Evolutionary conservation across 1,140 invertebrate species (phyloP).

Genomic region (Drosophila bipectinata): DNA sequence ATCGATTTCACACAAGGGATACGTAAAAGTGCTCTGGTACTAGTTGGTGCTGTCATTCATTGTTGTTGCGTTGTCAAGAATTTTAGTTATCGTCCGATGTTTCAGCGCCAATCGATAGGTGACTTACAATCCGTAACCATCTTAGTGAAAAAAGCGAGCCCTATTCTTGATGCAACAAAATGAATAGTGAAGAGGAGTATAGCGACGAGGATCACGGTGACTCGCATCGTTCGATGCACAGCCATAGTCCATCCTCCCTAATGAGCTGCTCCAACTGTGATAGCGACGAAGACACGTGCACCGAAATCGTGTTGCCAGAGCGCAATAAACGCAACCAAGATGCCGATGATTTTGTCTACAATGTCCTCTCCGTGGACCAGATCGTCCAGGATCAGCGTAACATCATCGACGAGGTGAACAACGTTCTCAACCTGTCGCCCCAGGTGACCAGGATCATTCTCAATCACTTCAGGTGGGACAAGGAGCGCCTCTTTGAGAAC

Average conservation of each 20-base stretch:
- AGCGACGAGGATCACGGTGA: slow-evolving; percentile 92
- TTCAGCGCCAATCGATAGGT: background rate
- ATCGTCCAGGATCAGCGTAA: slow-evolving; percentile 98
- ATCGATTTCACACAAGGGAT: slow-evolving; percentile 3
- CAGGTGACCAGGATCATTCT: slow-evolving; percentile 96
- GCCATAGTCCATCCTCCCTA: slow-evolving; percentile 85
- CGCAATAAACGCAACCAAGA: slow-evolving; percentile 88
- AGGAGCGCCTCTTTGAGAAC: slow-evolving; percentile 98
- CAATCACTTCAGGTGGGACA: slow-evolving; percentile 99
- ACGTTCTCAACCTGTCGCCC: slow-evolving; percentile 93
- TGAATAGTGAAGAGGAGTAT: slow-evolving; percentile 96
- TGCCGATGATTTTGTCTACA: slow-evolving; percentile 94
- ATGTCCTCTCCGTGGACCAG: slow-evolving; percentile 96
- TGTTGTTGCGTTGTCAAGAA: slow-evolving; percentile 14
- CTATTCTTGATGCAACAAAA: slow-evolving; percentile 7
- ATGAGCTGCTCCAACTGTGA: slow-evolving; percentile 94
- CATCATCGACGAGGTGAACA: slow-evolving; percentile 97
- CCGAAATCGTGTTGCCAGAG: slow-evolving; percentile 91
- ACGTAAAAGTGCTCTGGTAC: slow-evolving; percentile 1
- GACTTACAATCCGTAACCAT: background rate
- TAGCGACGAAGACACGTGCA: slow-evolving; percentile 91
- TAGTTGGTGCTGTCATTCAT: slow-evolving; percentile 2
- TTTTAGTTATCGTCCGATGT: slow-evolving; percentile 17
- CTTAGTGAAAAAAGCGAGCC: background rate
- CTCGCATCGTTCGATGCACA: slow-evolving; percentile 88